Conservation (phyloP, 2,797 vertebrate species). For the Valencia hispanica region DNA sequence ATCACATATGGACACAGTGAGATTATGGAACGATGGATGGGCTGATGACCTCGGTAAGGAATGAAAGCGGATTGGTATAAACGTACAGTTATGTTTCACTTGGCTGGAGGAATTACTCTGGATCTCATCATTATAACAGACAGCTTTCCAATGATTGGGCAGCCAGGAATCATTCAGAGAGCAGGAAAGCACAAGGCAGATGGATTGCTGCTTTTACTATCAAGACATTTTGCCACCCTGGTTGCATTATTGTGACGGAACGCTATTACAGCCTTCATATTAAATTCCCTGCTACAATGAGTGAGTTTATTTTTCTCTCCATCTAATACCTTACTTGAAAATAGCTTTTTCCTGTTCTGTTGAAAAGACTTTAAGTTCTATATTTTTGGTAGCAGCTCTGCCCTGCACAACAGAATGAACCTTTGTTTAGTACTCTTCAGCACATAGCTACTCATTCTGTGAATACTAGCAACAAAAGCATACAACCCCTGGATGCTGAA, state of each 20-base stretch:
- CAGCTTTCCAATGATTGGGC: constrained; percentile 12
- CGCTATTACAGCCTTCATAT: constrained; percentile 1
- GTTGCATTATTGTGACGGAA: constrained; percentile 5
- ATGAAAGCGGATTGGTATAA: not conserved
- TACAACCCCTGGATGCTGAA: not conserved
- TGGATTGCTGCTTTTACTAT: constrained; percentile 9
- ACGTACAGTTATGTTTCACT: constrained; percentile 4
- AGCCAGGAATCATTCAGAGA: constrained; percentile 3
- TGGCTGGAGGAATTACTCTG: constrained; percentile 5
- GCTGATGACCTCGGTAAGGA: not conserved
- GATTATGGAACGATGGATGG: constrained; percentile 8
- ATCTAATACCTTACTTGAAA: not conserved
- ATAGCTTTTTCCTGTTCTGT: constrained; percentile 3
- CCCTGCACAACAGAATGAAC: not conserved
- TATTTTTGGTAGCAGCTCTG: not conserved
- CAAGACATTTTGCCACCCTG: constrained; percentile 9
- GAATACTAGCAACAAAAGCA: not conserved
- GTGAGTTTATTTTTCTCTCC: not conserved
- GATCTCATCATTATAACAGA: constrained; percentile 14
- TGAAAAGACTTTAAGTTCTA: not conserved
- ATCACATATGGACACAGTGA: not conserved
- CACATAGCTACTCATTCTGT: not conserved
- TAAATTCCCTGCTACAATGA: not conserved
- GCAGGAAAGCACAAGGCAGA: constrained; percentile 9
- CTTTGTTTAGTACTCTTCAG: not conserved